Evolutionary conservation across 2,797 vertebrate genomes (phyloP).

Genomic region (Peromyscus attwateri): DNA sequence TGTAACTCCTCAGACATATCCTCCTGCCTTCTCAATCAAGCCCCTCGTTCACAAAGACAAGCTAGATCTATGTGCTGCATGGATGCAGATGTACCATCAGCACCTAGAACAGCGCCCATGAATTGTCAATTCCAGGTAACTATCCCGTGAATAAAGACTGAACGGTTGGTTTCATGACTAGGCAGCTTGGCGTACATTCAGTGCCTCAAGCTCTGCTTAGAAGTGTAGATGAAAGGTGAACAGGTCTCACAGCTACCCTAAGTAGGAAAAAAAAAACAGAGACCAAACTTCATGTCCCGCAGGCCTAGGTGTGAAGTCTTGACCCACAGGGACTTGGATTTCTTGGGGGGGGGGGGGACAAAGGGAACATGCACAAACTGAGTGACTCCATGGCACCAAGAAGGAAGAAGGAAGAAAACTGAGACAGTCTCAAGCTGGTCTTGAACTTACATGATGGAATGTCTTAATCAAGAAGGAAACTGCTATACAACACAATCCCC

Average conservation of each 20-base stretch:
- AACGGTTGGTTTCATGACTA: neutral
- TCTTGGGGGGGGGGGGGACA: neutral
- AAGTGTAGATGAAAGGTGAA: neutral
- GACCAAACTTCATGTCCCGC: neutral
- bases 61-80: neutral
- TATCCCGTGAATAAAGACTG: neutral
- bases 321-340: neutral
- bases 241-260: neutral
- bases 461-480: neutral
- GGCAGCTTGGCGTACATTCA: neutral
- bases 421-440: neutral
- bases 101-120: neutral
- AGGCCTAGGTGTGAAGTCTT: neutral
- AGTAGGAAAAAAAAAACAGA: constrained; percentile 42
- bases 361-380: neutral
- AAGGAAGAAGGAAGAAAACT: neutral
- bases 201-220: constrained; percentile 41
- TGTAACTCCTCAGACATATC: constrained; percentile 1
- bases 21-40: neutral
- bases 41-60: neutral
- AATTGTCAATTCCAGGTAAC: neutral
- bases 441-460: neutral
- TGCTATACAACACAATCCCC: neutral
- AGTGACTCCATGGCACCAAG: neutral
- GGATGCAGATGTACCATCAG: neutral